phyloP scores from a whole-genome alignment of 2,113 vertebrate species.

The Scartelaos histophorus region DNA sequence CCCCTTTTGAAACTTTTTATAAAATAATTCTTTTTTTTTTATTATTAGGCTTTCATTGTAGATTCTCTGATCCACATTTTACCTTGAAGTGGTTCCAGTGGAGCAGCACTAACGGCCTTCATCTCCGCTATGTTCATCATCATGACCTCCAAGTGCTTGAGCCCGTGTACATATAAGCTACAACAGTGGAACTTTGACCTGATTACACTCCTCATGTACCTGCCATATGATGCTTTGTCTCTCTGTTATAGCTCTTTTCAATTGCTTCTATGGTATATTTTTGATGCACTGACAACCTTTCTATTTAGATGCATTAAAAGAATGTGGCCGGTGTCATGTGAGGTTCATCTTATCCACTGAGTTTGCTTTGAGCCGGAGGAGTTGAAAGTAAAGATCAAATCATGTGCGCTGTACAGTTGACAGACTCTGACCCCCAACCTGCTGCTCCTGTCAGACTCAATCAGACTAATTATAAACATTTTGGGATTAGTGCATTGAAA shows the following conservation, averaged over 20 bases:
- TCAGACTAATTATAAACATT: slow-evolving; percentile 25
- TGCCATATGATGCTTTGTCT: not conserved
- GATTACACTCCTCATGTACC: slow-evolving; percentile 7
- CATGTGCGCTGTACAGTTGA: slow-evolving; percentile 58
- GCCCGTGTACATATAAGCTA: slow-evolving; percentile 19
- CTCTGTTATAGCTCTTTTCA: not conserved
- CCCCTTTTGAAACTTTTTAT: no score
- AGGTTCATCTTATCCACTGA: slow-evolving; percentile 29
- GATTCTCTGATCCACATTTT: slow-evolving; percentile 51
- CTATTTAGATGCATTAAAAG: not conserved
- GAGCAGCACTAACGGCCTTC: slow-evolving; percentile 62
- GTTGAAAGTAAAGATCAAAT: slow-evolving; percentile 63
- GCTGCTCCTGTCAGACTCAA: slow-evolving; percentile 62
- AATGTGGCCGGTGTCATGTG: not conserved
- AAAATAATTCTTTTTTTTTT: no score
- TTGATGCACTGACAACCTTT: not conserved
- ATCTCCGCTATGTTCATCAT: slow-evolving; percentile 53
- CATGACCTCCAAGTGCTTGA: slow-evolving; percentile 28
- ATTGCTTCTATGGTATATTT: not conserved
- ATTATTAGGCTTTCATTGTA: not conserved
- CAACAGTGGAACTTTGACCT: slow-evolving; percentile 28
- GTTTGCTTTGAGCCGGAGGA: slow-evolving; percentile 35
- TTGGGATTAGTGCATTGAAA: not conserved
- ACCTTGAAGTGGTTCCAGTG: slow-evolving; percentile 45
- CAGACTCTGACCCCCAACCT: slow-evolving; percentile 43